phyloP scores from a whole-genome alignment of 1,140 invertebrate genomes.

The Cylas formicarius region DNA sequence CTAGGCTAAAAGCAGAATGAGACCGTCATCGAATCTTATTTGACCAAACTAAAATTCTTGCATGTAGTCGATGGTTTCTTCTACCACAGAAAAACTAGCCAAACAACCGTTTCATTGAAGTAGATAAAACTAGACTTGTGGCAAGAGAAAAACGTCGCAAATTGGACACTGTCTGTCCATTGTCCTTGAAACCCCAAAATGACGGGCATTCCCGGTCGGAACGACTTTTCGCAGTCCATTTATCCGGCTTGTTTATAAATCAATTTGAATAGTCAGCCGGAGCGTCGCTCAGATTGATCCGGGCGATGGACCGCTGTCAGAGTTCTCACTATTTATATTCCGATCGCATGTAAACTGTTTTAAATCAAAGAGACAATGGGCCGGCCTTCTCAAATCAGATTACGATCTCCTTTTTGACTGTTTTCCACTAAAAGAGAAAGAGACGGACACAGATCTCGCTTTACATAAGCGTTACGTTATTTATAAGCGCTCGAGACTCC shows the following conservation, averaged over 20 bases:
- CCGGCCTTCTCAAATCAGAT: conserved; percentile 17
- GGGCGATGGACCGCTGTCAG: conserved; percentile 14
- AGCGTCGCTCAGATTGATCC: conserved; percentile 14
- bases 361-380: conserved; percentile 21
- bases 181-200: too few relatives aligned
- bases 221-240: not conserved
- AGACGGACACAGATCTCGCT: too few relatives aligned
- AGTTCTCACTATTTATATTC: conserved; percentile 24
- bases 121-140: too few relatives aligned
- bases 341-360: conserved; percentile 21
- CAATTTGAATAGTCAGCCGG: conserved; percentile 5
- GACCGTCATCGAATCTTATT: too few relatives aligned
- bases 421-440: conserved; percentile 9
- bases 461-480: conserved; percentile 23
- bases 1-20: too few relatives aligned
- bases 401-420: conserved; percentile 9
- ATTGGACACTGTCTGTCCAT: too few relatives aligned
- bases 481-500: conserved; percentile 13
- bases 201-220: too few relatives aligned
- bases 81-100: too few relatives aligned
- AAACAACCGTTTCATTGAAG: too few relatives aligned
- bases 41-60: too few relatives aligned
- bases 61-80: too few relatives aligned
- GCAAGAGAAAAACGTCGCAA: too few relatives aligned
- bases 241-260: conserved; percentile 12